Conservation (phyloP, 2,113 vertebrate species). For the Excalfactoria chinensis region DNA sequence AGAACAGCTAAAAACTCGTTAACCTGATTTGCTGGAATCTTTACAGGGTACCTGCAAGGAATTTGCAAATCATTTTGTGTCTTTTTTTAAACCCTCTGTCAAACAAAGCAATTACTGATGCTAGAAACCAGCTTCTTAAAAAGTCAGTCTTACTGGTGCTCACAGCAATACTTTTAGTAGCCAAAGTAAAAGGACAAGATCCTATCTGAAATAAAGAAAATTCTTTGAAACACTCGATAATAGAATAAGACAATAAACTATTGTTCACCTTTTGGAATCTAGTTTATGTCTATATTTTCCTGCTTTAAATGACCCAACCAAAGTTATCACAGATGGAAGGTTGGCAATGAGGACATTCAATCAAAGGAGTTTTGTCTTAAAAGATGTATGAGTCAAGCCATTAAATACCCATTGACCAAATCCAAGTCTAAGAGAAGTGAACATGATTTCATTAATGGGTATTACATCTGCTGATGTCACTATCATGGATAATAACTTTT, state of each 20-base stretch:
- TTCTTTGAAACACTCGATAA: background rate
- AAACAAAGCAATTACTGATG: background rate
- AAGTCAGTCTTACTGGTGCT: background rate
- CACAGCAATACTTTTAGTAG: background rate
- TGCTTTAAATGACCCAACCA: background rate
- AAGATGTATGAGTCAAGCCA: background rate
- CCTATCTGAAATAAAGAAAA: background rate
- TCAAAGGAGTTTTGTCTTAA: background rate
- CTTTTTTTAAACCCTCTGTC: background rate
- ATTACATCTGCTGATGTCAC: background rate
- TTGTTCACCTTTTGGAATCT: background rate
- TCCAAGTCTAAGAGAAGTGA: background rate
- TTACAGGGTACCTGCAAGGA: background rate
- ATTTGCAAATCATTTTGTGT: background rate
- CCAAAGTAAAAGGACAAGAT: background rate
- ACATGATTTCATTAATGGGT: background rate
- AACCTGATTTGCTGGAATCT: background rate
- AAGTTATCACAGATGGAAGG: background rate
- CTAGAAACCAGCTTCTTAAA: background rate
- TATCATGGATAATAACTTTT: background rate
- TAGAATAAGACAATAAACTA: background rate
- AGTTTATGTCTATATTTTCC: background rate
- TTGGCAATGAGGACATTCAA: background rate
- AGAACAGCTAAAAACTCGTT: background rate
- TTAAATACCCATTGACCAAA: background rate